Evolutionary conservation across 2,113 vertebrate species (phyloP).

Genomic region (Trematocara macrostoma): DNA sequence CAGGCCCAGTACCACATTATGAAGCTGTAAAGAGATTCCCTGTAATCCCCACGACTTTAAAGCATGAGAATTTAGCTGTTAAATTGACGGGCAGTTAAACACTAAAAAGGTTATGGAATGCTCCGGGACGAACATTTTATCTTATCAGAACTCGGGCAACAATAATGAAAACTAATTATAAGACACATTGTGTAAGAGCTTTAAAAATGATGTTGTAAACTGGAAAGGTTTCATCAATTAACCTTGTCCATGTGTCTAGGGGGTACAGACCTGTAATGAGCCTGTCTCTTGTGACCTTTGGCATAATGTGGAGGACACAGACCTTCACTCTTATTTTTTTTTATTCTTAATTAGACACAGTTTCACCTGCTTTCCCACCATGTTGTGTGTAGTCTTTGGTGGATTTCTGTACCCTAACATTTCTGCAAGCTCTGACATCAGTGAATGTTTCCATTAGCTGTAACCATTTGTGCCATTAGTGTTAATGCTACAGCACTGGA

Average conservation of each 20-base stretch:
- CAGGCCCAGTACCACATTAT: conserved; percentile 46
- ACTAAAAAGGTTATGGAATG: conserved; percentile 71
- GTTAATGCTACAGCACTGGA: conserved; percentile 4
- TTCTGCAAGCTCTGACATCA: conserved; percentile 21
- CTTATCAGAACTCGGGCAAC: conserved; percentile 65
- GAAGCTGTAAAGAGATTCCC: conserved; percentile 60
- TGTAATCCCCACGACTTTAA: conserved; percentile 63
- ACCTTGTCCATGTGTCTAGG: conserved; percentile 58
- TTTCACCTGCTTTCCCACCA: conserved; percentile 18
- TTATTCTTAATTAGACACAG: conserved; percentile 57
- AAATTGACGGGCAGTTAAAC: conserved; percentile 71
- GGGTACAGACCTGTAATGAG: conserved; percentile 64
- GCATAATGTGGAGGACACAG: conserved; percentile 62
- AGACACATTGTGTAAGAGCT: conserved; percentile 65
- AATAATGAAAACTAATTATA: conserved; percentile 76
- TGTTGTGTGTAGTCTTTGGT: conserved; percentile 1
- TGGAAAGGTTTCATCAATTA: conserved; percentile 72
- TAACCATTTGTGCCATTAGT: not conserved
- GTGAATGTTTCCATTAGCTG: conserved; percentile 13
- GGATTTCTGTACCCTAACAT: not conserved
- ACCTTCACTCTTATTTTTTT: conserved; percentile 34
- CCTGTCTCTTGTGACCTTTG: conserved; percentile 68
- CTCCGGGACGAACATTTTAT: conserved; percentile 63
- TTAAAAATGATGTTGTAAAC: conserved; percentile 70
- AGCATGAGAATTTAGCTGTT: conserved; percentile 57